These are phyloP conservation scores for Notocelia uddmanniana DNA, from an alignment of 2,888 invertebrate species.

Conservation along the genomic window DNA sequence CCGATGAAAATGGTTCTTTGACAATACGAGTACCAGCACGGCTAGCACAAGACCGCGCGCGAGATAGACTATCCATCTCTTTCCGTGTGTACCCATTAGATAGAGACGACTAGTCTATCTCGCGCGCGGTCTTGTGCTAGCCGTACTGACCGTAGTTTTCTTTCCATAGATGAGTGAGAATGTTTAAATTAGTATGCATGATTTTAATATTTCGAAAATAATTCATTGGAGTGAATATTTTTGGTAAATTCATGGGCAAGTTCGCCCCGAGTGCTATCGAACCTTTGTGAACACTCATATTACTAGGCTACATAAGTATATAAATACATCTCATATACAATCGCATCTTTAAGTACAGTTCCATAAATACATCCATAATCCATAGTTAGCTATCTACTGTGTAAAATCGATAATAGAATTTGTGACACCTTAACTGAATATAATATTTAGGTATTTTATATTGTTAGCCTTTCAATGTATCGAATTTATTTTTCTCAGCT, in stretches of 20 bases:
- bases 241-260: conserved; percentile 26
- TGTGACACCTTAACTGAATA: conserved; percentile 33
- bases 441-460: neutral
- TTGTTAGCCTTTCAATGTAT: neutral
- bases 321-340: conserved; percentile 35
- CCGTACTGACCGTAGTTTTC: conserved; percentile 5
- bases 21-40: no score
- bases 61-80: no score
- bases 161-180: neutral
- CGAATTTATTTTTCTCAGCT: neutral
- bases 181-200: conserved; percentile 23
- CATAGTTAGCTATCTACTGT: conserved; percentile 19
- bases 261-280: neutral
- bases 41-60: no score
- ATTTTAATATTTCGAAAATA: conserved; percentile 31
- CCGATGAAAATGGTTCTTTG: neutral
- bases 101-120: no score
- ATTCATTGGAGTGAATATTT: conserved; percentile 19
- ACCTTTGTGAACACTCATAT: neutral
- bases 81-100: no score
- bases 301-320: conserved; percentile 18
- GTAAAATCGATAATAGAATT: conserved; percentile 35
- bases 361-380: conserved; percentile 33
- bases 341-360: conserved; percentile 30
- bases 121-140: no score